Evolutionary conservation across 2,888 invertebrate genomes (phyloP).

Genomic region (Lymantria monacha): DNA sequence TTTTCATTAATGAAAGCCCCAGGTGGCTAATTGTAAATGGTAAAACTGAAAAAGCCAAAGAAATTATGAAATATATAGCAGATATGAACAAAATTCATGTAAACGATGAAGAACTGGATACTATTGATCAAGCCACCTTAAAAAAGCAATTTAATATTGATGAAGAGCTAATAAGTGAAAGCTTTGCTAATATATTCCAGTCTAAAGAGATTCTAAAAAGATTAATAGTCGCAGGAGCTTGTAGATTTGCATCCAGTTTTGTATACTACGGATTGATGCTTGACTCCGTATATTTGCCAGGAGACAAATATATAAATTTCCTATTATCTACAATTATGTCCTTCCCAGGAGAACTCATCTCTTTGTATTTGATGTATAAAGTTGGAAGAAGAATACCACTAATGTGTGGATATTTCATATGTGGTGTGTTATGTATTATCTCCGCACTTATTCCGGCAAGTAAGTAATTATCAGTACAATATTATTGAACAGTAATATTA

Average conservation of each 20-base stretch:
- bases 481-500: background rate
- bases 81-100: conserved; percentile 54
- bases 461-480: conserved; percentile 43
- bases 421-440: conserved; percentile 52
- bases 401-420: conserved; percentile 48
- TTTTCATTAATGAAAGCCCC: conserved; percentile 58
- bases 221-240: conserved; percentile 42
- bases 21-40: conserved; percentile 65
- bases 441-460: conserved; percentile 52
- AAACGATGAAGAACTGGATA: conserved; percentile 43
- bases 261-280: conserved; percentile 67
- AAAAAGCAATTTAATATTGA: conserved; percentile 55
- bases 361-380: conserved; percentile 61
- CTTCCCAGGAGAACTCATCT: conserved; percentile 63
- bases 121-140: conserved; percentile 44
- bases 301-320: conserved; percentile 66
- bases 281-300: conserved; percentile 64
- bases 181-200: conserved; percentile 43
- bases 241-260: conserved; percentile 58
- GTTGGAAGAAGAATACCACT: conserved; percentile 59
- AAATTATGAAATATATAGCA: conserved; percentile 46
- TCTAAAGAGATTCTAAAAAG: conserved; percentile 57
- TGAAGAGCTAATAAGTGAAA: conserved; percentile 48
- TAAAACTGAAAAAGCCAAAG: conserved; percentile 53
- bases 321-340: conserved; percentile 62